Base-by-base conservation (phyloP, 2,113 vertebrate genomes). In the Phocoena sinus region DNA sequence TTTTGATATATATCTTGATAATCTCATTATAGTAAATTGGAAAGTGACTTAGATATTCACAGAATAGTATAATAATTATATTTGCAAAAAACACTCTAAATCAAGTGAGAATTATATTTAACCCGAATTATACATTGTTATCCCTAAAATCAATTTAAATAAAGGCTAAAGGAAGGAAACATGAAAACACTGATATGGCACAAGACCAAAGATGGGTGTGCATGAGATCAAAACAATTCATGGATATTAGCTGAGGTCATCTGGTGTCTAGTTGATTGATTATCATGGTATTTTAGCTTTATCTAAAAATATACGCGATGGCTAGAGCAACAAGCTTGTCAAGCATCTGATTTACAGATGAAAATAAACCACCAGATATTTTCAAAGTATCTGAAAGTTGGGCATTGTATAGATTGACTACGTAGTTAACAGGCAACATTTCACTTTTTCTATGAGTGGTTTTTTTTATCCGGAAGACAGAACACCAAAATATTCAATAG, bases 11-110 rank as follows among this genome's bases (percentile, higher is more conserved):
- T 36, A 82, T 65, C 25, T 82, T 63, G 28, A 86, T 73, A 86
- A 96, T 93, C 76, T 94, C 77, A 92, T 88, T 91, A 67, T 63
- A 58, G 31, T 96, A 85, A 68, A 41, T 41, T 93, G 79, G 26
- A 95, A 95, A 95, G 12, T 90, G 41, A 83, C 36, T 95, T 82
- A 91, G 20, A 86, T 93, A 95, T 70, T 58, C 76, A 73, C 17
- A 65, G 60, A 92, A 89, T 65, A 93, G 13, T 89, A 65, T 80
- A 84, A 77, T 89, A 83, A 67, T 86, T 96, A 58, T 73, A 91
- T 83, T 91, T 96, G 53, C 17, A 73, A 73, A 88, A 65, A 60
- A 68, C 12, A 79, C 18, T 89, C 41, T 89, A 91, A 95, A 96
- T 89, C 26, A 97, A 79, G 21, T 62, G 71, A 95, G 21, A 38